Conservation (phyloP, 2,113 vertebrate genomes). For the Dromiciops gliroides region DNA sequence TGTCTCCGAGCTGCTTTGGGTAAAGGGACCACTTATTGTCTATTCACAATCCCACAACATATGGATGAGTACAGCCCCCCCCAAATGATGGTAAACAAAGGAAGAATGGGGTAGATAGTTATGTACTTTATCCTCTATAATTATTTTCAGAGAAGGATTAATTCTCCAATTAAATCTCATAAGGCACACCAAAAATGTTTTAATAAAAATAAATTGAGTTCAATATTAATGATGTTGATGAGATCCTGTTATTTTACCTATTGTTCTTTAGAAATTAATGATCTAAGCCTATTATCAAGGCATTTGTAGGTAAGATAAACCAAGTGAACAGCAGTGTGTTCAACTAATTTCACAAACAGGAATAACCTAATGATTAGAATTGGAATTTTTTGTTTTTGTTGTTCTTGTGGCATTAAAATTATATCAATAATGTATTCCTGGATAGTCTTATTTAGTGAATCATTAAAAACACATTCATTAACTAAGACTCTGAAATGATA, state of each 20-base stretch:
- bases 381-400: neutral
- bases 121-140: slow-evolving; percentile 24
- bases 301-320: slow-evolving; percentile 1
- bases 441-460: neutral
- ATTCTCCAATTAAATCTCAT: neutral
- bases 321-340: neutral
- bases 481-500: neutral
- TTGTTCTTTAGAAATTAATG: slow-evolving; percentile 31
- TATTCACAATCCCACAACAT: neutral
- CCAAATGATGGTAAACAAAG: neutral
- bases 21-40: neutral
- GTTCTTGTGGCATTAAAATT: slow-evolving; percentile 35
- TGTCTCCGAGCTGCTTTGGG: neutral
- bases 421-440: neutral
- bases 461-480: slow-evolving; percentile 5
- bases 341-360: slow-evolving; percentile 6
- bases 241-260: neutral
- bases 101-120: neutral
- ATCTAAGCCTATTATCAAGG: neutral
- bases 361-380: neutral
- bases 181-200: neutral
- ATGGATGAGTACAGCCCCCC: neutral
- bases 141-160: slow-evolving; percentile 10
- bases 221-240: neutral
- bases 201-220: slow-evolving; percentile 13